A percentile compares a stretch with the other conserved stretches of the same genome.
phyloP scores from a whole-genome alignment of 2,888 invertebrate genomes.

The Trichopoda pennipes region DNA sequence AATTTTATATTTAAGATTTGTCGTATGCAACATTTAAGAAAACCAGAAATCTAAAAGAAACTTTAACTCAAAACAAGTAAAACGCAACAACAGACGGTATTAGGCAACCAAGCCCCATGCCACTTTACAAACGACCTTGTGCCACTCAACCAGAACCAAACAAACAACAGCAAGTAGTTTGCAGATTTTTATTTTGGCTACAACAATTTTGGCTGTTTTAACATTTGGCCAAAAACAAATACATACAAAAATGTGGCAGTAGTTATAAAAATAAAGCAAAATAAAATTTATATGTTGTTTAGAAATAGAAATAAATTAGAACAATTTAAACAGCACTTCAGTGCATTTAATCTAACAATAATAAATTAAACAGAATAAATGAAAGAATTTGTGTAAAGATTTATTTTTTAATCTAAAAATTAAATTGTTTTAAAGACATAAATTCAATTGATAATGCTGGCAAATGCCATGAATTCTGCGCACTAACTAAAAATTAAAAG shows the following conservation, averaged over 20 bases:
- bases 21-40: slow-evolving; percentile 13
- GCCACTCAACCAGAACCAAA: slow-evolving; percentile 66
- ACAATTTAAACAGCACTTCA: neutral
- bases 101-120: slow-evolving; percentile 64
- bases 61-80: slow-evolving; percentile 41
- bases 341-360: neutral
- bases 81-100: slow-evolving; percentile 25
- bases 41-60: slow-evolving; percentile 52
- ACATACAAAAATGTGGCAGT: slow-evolving; percentile 46
- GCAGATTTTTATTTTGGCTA: slow-evolving; percentile 50
- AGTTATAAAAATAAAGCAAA: slow-evolving; percentile 27
- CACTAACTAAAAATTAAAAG: too few relatives aligned
- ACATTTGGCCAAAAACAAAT: slow-evolving; percentile 45
- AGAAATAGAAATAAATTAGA: slow-evolving; percentile 25
- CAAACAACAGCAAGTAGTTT: slow-evolving; percentile 26
- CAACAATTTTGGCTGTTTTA: slow-evolving; percentile 32
- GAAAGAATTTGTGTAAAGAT: neutral
- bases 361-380: slow-evolving; percentile 8
- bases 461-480: too few relatives aligned
- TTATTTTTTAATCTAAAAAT: too few relatives aligned
- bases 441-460: too few relatives aligned
- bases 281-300: slow-evolving; percentile 37
- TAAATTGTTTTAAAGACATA: too few relatives aligned
- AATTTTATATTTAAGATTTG: slow-evolving; percentile 6
- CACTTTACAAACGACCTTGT: slow-evolving; percentile 64